Conservation (phyloP, 2,888 invertebrate species). For the Thelaira solivaga region DNA sequence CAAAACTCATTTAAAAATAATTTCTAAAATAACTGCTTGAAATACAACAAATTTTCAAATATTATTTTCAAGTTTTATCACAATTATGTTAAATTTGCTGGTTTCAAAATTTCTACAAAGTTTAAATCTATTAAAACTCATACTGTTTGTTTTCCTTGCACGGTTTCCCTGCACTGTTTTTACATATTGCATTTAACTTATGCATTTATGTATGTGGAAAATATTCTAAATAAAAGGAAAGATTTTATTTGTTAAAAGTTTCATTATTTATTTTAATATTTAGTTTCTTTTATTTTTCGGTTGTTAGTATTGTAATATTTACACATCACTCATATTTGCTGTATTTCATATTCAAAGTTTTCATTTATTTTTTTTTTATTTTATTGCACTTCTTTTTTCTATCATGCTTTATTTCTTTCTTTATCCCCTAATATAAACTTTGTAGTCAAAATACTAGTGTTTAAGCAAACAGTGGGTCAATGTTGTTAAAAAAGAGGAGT, state of each 20-base stretch:
- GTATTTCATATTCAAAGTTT: conserved; percentile 25
- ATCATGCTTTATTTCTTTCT: conserved; percentile 25
- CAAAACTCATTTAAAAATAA: too few relatives aligned
- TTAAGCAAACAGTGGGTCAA: conserved; percentile 35
- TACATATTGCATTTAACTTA: neutral
- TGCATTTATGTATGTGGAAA: neutral
- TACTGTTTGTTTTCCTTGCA: neutral
- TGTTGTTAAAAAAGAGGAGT: rapidly evolving
- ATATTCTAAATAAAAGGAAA: conserved; percentile 11
- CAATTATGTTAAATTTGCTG: too few relatives aligned
- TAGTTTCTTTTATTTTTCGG: conserved; percentile 26
- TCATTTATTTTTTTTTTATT: neutral
- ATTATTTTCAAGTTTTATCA: too few relatives aligned
- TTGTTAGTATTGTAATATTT: conserved; percentile 43
- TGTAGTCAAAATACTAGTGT: conserved; percentile 53
- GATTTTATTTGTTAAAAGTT: conserved; percentile 51
- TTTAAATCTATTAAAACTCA: too few relatives aligned
- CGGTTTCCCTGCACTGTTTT: neutral
- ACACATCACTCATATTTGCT: conserved; percentile 57
- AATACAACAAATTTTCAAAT: too few relatives aligned
- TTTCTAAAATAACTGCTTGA: too few relatives aligned
- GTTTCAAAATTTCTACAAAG: too few relatives aligned
- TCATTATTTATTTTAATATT: conserved; percentile 30
- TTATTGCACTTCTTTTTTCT: neutral
- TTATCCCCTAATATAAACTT: conserved; percentile 27